Conservation (phyloP, 2,888 invertebrate species). For the Drosophila phalerata region DNA sequence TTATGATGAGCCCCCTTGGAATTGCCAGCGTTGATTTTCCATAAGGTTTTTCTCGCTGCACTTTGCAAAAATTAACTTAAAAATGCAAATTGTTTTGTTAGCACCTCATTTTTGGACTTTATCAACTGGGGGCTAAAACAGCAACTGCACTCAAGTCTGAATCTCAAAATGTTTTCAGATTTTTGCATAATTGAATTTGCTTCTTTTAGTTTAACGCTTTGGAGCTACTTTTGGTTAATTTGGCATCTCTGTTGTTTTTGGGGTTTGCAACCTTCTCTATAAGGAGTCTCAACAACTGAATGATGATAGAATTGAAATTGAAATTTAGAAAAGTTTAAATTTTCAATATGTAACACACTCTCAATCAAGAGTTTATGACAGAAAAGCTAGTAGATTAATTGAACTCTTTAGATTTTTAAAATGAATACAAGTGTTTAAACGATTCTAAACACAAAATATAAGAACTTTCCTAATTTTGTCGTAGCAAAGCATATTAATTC, state of each 20-base stretch:
- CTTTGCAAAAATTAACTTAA: slow-evolving; percentile 77
- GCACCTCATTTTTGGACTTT: slow-evolving; percentile 83
- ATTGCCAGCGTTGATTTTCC: slow-evolving; percentile 53
- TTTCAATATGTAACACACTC: no score
- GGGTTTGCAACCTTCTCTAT: slow-evolving; percentile 3
- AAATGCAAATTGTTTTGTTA: slow-evolving; percentile 85
- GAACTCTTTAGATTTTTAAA: no score
- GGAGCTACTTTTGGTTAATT: slow-evolving; percentile 31
- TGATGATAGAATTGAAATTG: no score
- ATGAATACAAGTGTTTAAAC: no score
- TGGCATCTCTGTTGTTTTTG: slow-evolving; percentile 10
- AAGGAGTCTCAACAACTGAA: no score
- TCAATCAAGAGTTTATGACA: no score
- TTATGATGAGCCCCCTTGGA: slow-evolving; percentile 73
- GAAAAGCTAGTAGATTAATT: no score
- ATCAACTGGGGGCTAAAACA: slow-evolving; percentile 38
- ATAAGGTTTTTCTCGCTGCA: slow-evolving; percentile 37
- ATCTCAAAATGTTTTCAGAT: slow-evolving; percentile 56
- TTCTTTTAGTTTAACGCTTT: slow-evolving; percentile 1
- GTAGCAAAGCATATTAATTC: no score
- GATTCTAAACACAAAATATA: no score
- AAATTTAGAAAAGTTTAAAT: no score
- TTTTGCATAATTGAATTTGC: slow-evolving; percentile 54
- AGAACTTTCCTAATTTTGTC: no score
- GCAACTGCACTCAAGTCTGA: slow-evolving; percentile 28